phyloP scores from a whole-genome alignment of 2,797 vertebrate genomes.

The Mareca penelope region DNA sequence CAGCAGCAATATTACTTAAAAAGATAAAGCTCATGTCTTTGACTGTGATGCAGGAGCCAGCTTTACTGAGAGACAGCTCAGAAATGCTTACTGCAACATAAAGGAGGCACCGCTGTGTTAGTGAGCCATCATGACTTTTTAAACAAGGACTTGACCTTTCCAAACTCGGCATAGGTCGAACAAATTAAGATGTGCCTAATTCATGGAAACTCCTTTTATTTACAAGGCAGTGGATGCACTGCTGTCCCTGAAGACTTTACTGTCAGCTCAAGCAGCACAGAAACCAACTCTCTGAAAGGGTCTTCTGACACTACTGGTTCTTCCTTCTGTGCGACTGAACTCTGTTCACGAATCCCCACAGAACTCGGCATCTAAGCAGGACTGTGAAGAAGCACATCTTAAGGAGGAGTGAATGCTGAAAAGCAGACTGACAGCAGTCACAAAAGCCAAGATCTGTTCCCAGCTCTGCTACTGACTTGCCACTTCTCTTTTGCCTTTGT shows the following conservation, averaged over 20 bases:
- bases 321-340: neutral
- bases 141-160: neutral
- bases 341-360: neutral
- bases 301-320: neutral
- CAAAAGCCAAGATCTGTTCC: neutral
- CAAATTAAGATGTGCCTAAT: neutral
- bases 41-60: neutral
- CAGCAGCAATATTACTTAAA: neutral
- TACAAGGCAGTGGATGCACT: neutral
- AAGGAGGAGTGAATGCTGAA: neutral
- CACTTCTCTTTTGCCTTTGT: neutral
- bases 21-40: neutral
- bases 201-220: neutral
- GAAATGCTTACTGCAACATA: neutral
- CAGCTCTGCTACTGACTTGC: neutral
- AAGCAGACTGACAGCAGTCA: neutral
- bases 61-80: neutral
- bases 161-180: neutral
- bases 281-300: neutral
- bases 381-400: neutral
- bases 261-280: neutral
- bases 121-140: neutral
- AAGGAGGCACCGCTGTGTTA: neutral
- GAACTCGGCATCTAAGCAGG: neutral
- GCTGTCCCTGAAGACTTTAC: neutral